Conservation (phyloP, 2,888 invertebrate species). For the Minunthozetes semirufus region DNA sequence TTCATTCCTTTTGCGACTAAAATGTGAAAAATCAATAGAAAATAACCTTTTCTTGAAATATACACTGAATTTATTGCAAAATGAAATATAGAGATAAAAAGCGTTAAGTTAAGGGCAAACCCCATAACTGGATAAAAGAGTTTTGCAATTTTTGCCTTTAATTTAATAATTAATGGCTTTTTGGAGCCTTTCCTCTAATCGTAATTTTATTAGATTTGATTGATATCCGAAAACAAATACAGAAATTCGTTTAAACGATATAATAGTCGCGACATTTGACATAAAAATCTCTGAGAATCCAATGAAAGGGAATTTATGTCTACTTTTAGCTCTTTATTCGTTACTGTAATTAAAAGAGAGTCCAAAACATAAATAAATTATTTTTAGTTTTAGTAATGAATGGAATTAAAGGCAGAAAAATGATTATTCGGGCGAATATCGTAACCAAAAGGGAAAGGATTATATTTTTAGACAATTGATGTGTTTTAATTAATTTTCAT, state of each 20-base stretch:
- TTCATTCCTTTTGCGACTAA: background rate
- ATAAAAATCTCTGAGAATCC: too few relatives aligned
- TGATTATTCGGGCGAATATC: background rate
- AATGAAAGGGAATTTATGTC: too few relatives aligned
- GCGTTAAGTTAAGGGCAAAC: too few relatives aligned
- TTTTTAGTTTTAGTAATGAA: background rate
- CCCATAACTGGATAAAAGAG: background rate
- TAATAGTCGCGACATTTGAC: too few relatives aligned
- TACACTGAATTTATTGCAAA: background rate
- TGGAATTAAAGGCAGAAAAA: background rate
- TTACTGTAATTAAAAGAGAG: too few relatives aligned
- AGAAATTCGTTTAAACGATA: too few relatives aligned
- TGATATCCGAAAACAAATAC: too few relatives aligned
- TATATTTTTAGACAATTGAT: conserved; percentile 1
- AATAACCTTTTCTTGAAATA: background rate
- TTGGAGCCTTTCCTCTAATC: too few relatives aligned
- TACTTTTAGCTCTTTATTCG: too few relatives aligned
- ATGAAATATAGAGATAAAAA: background rate
- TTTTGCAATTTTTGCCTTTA: background rate
- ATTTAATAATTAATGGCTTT: background rate
- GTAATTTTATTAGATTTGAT: too few relatives aligned
- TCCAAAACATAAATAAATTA: too few relatives aligned
- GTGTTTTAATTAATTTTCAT: conserved; percentile 9
- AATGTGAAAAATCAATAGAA: background rate
- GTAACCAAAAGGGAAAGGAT: background rate